Evolutionary conservation across 2,888 invertebrate genomes (phyloP).

Genomic region (Rhyacophila evoluta): DNA sequence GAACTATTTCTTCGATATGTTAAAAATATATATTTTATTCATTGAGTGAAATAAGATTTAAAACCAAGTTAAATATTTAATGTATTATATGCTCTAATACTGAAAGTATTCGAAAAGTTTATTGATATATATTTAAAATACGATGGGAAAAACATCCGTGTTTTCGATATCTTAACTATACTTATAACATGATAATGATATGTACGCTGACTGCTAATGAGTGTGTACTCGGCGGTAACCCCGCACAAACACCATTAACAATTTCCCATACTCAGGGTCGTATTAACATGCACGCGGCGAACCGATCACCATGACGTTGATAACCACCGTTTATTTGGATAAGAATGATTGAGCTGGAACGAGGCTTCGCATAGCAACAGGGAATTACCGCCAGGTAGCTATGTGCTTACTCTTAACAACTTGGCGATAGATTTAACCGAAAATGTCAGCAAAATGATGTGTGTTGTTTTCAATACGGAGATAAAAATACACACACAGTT

Average conservation of each 20-base stretch:
- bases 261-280: not conserved
- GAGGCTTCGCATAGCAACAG: constrained; percentile 46
- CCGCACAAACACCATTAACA: not conserved
- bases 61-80: no score
- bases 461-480: no score
- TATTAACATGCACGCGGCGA: constrained; percentile 27
- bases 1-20: no score
- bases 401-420: not conserved
- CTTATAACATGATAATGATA: no score
- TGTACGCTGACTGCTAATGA: not conserved
- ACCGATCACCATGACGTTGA: constrained; percentile 38
- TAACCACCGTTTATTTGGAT: constrained; percentile 49
- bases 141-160: no score
- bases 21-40: no score
- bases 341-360: constrained; percentile 51
- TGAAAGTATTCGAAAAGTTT: no score
- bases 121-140: no score
- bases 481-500: no score
- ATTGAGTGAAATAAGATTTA: no score
- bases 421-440: not conserved
- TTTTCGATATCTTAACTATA: no score
- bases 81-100: no score
- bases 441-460: not conserved
- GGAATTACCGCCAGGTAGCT: constrained; percentile 37
- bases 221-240: not conserved